Conservation (phyloP, 2,797 vertebrate genomes). For the Gymnothorax reevesii region DNA sequence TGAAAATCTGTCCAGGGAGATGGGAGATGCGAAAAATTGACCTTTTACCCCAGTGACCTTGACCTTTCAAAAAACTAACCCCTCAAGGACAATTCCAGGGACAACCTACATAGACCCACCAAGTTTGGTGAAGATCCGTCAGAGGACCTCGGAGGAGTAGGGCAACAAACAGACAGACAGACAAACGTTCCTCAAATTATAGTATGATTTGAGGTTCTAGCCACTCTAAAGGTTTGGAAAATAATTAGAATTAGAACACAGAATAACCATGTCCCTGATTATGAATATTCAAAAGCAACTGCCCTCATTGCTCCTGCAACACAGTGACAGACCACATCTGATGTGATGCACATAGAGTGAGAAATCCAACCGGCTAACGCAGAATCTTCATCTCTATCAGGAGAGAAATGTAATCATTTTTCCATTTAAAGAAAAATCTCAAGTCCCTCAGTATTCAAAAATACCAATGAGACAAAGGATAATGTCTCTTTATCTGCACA, state of each 20-base stretch:
- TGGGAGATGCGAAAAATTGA: too few relatives aligned
- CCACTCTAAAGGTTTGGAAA: not conserved
- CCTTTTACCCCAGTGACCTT: too few relatives aligned
- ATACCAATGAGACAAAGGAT: not conserved
- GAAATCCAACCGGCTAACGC: not conserved
- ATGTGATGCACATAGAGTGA: not conserved
- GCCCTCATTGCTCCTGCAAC: not conserved
- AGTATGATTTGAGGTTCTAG: not conserved
- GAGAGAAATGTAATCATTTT: too few relatives aligned
- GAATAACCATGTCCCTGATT: not conserved
- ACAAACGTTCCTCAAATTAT: too few relatives aligned
- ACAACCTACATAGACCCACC: too few relatives aligned
- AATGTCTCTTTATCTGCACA: not conserved
- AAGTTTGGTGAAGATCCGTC: too few relatives aligned
- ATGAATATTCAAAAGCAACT: constrained; percentile 13
- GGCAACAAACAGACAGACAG: too few relatives aligned
- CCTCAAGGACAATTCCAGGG: too few relatives aligned
- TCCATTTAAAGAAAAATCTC: not conserved
- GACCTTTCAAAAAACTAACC: too few relatives aligned
- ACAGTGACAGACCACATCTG: not conserved
- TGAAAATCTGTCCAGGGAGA: too few relatives aligned
- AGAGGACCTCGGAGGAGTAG: too few relatives aligned
- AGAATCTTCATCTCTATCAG: not conserved
- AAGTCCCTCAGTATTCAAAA: not conserved
- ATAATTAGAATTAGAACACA: not conserved